Base-by-base conservation (phyloP, 1,140 invertebrate genomes). In the Druon quercuslanigerum region DNA sequence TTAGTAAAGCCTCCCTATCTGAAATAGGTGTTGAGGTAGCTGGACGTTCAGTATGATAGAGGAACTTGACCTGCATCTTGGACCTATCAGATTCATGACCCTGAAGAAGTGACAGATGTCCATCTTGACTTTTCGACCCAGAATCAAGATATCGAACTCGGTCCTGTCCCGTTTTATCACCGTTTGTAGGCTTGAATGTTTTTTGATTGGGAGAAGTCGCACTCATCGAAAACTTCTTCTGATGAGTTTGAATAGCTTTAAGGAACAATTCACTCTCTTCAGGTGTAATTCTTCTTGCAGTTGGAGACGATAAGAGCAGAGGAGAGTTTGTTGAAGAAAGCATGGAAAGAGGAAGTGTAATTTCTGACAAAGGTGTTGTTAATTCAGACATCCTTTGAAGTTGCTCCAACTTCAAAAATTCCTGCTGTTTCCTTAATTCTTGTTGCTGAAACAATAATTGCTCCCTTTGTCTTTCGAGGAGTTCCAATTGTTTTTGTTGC, bases 401-500 rank as follows among this genome's bases (percentile, higher is more conserved):
- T 85, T 78, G 92, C 88, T 81, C 92, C 82, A 52, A 87, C 88
- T 79, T 92, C 89, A 82, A 88, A 85, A 73, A 87, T 86, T 85
- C 90, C 51, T 91, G 90, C 12, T 91, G 90, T 14, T 87, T 87
- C n/a, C 86, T 85, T 1, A 91, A 25, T 51, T 91, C 90, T 25
- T 90, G 89, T 19, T 91, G 90, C 50, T 92, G 90, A 13, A 86
- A 40, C 16, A 92, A 78, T 40, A 92, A 75, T 19, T 90, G 89
- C 40, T 92, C 88, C 13, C 87, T 77, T 56, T 92, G 91, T 3
- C 90, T 87, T 56, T 90, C 86, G 0, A 91, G 60, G 3, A 92
- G 82, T 82, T 94, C 93, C 77, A 94, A 86, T 79, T 95, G 92
- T 8, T 94, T 93, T 81, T 95, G 92, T 84, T 95, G 94, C 84